Conservation (phyloP, 2,888 invertebrate species). For the Dermolepida albohirtum region DNA sequence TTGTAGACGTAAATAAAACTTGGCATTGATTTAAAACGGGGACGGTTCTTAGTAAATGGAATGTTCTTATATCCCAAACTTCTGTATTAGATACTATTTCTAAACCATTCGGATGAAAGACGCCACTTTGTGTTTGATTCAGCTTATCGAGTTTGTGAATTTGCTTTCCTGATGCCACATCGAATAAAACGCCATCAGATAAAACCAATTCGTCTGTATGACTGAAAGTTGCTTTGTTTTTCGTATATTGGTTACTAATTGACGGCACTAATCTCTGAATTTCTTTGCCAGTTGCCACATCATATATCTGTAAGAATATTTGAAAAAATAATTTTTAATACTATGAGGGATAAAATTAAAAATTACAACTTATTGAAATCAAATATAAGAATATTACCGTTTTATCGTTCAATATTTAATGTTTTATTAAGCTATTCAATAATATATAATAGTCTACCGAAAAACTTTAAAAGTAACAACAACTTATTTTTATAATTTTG, state of each 20-base stretch:
- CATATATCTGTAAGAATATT: constrained; percentile 77
- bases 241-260: constrained; percentile 91
- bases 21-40: constrained; percentile 91
- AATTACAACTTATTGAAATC: no score
- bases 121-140: constrained; percentile 93
- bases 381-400: no score
- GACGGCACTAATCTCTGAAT: constrained; percentile 81
- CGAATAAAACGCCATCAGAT: constrained; percentile 96
- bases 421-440: no score
- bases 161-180: constrained; percentile 86
- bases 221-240: constrained; percentile 94
- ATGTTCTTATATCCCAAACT: constrained; percentile 97
- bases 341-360: no score
- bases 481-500: no score
- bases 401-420: no score
- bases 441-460: no score
- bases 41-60: constrained; percentile 93
- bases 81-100: constrained; percentile 97
- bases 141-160: constrained; percentile 98
- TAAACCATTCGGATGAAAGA: constrained; percentile 95
- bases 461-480: no score
- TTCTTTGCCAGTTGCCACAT: constrained; percentile 82
- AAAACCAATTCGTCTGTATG: constrained; percentile 94
- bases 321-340: neutral
- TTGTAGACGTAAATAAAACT: constrained; percentile 88